Evolutionary conservation across 2,113 vertebrate genomes (phyloP), one percentile per base, ranked within the genome.

Genomic region (Eurystomus gularis): DNA sequence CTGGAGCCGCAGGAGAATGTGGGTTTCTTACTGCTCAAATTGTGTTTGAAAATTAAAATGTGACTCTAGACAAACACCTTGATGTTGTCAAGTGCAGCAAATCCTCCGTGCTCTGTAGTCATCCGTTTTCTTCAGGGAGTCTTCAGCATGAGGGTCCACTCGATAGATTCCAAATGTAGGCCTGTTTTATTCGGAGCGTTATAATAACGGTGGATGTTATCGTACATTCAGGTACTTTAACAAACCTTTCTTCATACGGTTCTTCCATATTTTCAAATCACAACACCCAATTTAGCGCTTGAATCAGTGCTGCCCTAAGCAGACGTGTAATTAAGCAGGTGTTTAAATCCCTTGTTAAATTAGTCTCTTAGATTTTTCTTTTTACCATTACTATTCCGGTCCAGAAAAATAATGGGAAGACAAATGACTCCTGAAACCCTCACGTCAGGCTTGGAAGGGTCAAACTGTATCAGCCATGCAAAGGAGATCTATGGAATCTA

Each of bases 251-350:
- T 54, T 73, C 64, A 14, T 14, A 82, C 81, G 77, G 62, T 80
- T 80, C 86, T 83, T 94, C 82, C 92, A 57, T 86, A 88, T 91
- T 93, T 94, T 70, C 93, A 51, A 88, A 44, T 75, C 77, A 94
- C 81, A 92, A 44, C 90, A 94, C 96, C 96, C 88, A 88, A 77
- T 96, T 92, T 94, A 95, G 95, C 94, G 84, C 86, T 92, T 88
- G 85, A 94, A 86, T 95, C 88, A 93, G 90, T 86, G 94, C 93
- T 95, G 94, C 86, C 93, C 92, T 96, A 93, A 96, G 93, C 90
- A 94, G 79, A 94, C 90, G 90, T 93, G 88, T 95, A 94, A 96
- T 97, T 95, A 96, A 94, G 92, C 96, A 92, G 88, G 88, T 96
- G 96, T 96, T 96, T 88, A 93, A 96, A 92, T 92, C 90, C 82